phyloP scores from a whole-genome alignment of 2,113 vertebrate genomes.

The Peromyscus polionotus region DNA sequence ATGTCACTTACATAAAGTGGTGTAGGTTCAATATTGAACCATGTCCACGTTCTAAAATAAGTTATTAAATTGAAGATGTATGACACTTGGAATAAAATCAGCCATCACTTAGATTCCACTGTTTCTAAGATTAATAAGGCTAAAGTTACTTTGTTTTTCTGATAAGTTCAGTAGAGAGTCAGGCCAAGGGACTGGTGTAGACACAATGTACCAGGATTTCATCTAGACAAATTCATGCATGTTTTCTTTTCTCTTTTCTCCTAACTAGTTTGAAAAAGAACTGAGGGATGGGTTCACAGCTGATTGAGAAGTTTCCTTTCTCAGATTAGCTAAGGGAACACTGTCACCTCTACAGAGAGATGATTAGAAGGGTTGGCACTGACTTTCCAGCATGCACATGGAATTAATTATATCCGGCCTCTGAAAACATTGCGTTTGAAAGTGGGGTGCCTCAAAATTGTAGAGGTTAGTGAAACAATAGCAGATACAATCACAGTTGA shows the following conservation, averaged over 20 bases:
- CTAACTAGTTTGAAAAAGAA: neutral
- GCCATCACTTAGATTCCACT: conserved; percentile 17
- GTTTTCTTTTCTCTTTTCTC: neutral
- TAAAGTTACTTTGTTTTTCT: conserved; percentile 40
- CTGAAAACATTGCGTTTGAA: conserved; percentile 38
- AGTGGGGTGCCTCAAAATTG: neutral
- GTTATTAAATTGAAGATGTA: neutral
- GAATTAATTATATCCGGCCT: neutral
- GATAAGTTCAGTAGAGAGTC: neutral
- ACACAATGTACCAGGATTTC: neutral
- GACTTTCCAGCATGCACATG: neutral
- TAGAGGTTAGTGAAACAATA: neutral
- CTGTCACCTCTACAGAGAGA: neutral
- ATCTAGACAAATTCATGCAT: neutral
- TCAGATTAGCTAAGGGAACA: neutral
- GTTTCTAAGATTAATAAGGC: conserved; percentile 10
- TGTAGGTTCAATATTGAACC: neutral
- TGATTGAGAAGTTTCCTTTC: neutral
- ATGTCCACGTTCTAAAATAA: conserved; percentile 10
- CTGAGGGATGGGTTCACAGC: neutral
- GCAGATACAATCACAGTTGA: conserved; percentile 13
- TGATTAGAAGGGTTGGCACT: neutral
- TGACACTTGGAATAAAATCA: conserved; percentile 39
- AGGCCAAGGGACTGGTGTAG: neutral
- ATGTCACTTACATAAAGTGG: neutral